These are phyloP conservation scores for Menura novaehollandiae DNA, from an alignment of 2,113 vertebrate species.

Conservation along the genomic window DNA sequence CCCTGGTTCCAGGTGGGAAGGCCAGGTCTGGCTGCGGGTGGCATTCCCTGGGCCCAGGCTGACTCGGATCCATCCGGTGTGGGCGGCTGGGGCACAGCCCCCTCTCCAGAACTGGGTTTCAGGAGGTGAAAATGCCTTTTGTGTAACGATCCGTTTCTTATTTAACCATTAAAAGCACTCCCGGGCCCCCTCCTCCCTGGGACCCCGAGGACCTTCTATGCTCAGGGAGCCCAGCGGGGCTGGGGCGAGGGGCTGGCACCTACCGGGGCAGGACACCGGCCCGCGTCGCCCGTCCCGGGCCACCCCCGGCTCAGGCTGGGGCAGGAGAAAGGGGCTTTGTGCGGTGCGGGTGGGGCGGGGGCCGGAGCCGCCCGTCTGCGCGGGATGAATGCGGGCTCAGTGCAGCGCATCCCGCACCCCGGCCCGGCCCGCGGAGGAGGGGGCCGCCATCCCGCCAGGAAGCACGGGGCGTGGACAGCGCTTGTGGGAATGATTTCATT, in stretches of 20 bases:
- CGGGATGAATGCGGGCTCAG: constrained; percentile 89
- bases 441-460: constrained; percentile 73
- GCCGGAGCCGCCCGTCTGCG: constrained; percentile 73
- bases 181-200: background rate
- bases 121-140: constrained; percentile 38
- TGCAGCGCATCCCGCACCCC: constrained; percentile 84
- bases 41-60: background rate
- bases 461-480: constrained; percentile 85
- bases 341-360: constrained; percentile 50
- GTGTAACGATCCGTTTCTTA: background rate
- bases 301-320: background rate
- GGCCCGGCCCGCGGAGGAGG: constrained; percentile 70
- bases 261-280: background rate
- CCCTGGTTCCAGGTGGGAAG: background rate
- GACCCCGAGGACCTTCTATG: background rate
- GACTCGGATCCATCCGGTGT: rapidly evolving
- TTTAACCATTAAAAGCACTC: background rate
- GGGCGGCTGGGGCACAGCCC: background rate
- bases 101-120: background rate
- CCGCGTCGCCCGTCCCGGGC: background rate
- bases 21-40: background rate
- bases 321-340: constrained; percentile 97
- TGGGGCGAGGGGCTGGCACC: background rate
- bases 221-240: background rate
- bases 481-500: constrained; percentile 96